These are phyloP conservation scores for Poliocrania exsul DNA, from an alignment of 2,797 vertebrate genomes.

Conservation along the genomic window DNA sequence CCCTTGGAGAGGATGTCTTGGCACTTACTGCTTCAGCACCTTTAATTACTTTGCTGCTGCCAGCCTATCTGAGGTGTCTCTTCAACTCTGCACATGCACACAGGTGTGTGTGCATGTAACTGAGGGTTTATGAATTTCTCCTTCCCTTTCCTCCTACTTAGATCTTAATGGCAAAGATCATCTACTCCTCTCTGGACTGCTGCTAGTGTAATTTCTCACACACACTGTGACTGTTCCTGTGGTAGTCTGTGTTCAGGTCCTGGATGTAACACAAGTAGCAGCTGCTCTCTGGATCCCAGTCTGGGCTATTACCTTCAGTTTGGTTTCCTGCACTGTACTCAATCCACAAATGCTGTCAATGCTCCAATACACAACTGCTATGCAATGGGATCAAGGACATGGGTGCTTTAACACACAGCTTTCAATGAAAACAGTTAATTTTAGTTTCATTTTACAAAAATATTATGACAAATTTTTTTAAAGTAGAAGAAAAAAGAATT, in stretches of 20 bases:
- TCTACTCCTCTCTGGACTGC: too few relatives aligned
- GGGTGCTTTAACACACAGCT: not conserved
- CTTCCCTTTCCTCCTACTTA: not conserved
- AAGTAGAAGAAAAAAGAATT: not conserved
- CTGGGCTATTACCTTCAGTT: not conserved
- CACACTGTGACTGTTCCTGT: not conserved
- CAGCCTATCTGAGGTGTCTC: not conserved
- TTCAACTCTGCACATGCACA: fast-evolving
- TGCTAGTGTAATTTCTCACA: not conserved
- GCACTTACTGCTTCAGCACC: not conserved
- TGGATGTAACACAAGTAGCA: not conserved
- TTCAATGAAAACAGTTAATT: not conserved
- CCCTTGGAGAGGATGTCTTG: slow-evolving; percentile 1
- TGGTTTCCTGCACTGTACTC: not conserved
- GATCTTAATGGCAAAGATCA: not conserved
- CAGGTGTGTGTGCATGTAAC: fast-evolving
- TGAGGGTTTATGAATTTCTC: not conserved
- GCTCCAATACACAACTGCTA: fast-evolving
- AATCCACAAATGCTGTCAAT: not conserved
- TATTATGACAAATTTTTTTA: not conserved
- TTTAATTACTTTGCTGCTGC: not conserved
- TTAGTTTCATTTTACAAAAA: not conserved
- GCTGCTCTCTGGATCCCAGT: not conserved
- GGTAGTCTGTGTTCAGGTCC: not conserved
- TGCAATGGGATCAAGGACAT: not conserved